These are phyloP conservation scores for Sycophila sp. DNA, from an alignment of 1,140 invertebrate species.

Conservation along the genomic window DNA sequence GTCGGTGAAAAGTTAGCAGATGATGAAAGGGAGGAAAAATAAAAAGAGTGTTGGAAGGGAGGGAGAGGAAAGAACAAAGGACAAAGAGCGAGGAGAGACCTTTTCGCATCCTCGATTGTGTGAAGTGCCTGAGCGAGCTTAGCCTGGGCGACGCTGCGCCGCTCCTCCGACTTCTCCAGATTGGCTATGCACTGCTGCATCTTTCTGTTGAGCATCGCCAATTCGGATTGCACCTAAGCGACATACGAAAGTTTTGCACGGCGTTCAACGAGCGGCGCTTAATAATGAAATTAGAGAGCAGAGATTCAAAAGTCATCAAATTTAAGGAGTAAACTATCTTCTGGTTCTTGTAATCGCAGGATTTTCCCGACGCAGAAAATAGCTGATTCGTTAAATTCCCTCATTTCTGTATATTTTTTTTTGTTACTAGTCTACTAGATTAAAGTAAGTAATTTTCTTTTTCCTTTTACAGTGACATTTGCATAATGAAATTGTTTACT, in stretches of 20 bases:
- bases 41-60: too few relatives aligned
- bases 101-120: conserved; percentile 83
- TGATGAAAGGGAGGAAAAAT: neutral
- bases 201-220: conserved; percentile 78
- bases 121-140: conserved; percentile 83
- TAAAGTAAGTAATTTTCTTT: too few relatives aligned
- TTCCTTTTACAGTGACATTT: too few relatives aligned
- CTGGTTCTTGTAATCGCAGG: too few relatives aligned
- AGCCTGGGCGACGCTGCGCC: conserved; percentile 73
- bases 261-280: too few relatives aligned
- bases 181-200: conserved; percentile 84
- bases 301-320: neutral
- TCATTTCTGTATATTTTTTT: neutral
- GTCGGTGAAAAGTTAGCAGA: conserved; percentile 1
- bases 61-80: too few relatives aligned
- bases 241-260: conserved; percentile 9
- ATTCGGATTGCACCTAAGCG: conserved; percentile 79
- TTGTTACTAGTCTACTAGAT: neutral
- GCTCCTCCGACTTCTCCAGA: conserved; percentile 81
- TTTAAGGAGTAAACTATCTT: too few relatives aligned
- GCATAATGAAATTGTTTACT: too few relatives aligned
- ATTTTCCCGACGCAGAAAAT: too few relatives aligned
- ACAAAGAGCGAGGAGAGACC: too few relatives aligned
- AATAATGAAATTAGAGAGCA: neutral
- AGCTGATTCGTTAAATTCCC: neutral